Evolutionary conservation across 2,888 invertebrate species (phyloP).

Genomic region (Acanthosepion esculentum): DNA sequence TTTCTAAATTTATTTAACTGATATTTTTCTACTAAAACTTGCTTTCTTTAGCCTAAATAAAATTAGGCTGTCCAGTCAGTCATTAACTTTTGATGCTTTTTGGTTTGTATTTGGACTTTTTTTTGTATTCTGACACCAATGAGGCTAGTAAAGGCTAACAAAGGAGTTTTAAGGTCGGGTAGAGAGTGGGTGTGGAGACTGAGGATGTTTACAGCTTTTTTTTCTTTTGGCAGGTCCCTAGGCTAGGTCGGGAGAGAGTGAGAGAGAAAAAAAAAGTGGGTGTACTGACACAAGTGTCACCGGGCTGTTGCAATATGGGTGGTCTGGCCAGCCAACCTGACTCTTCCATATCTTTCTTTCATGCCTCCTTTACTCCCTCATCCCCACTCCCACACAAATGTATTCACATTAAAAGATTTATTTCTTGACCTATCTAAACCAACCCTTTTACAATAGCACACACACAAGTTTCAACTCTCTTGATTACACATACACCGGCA

Average conservation of each 20-base stretch:
- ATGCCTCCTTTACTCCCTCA: background rate
- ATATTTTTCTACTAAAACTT: background rate
- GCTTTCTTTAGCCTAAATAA: background rate
- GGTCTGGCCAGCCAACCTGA: constrained; percentile 21
- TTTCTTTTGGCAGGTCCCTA: background rate
- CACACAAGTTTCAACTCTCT: background rate
- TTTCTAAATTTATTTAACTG: background rate
- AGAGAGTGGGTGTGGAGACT: background rate
- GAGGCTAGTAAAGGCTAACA: constrained; percentile 52
- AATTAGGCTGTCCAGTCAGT: background rate
- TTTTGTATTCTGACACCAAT: constrained; percentile 39
- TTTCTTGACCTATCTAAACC: constrained; percentile 25
- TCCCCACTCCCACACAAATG: background rate
- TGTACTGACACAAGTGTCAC: constrained; percentile 22
- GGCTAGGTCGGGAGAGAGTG: background rate
- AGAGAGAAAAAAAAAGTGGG: constrained; percentile 34
- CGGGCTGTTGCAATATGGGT: background rate
- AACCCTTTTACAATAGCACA: background rate
- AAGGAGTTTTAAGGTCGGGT: constrained; percentile 49
- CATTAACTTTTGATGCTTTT: background rate
- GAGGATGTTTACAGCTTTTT: background rate
- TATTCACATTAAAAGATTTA: constrained; percentile 9
- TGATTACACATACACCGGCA: background rate
- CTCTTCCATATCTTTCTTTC: constrained; percentile 33
- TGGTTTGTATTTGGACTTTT: background rate